A percentile compares a stretch with the other conserved stretches of the same genome.
These are phyloP conservation scores for Allophyes oxyacanthae DNA, from an alignment of 2,888 invertebrate species.

Conservation along the genomic window DNA sequence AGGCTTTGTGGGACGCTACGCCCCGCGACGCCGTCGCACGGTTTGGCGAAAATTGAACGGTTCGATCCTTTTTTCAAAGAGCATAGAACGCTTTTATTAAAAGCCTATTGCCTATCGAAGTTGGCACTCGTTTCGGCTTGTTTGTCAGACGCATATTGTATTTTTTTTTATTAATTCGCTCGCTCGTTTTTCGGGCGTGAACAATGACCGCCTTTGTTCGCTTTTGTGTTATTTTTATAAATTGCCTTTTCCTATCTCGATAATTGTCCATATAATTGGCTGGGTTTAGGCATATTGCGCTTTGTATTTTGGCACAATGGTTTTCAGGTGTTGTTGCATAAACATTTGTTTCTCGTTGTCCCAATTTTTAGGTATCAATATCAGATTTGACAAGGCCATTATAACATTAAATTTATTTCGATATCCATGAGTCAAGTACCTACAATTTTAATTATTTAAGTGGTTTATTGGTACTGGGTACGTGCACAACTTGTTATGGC, in stretches of 20 bases:
- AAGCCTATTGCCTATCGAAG: conserved; percentile 67
- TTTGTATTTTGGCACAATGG: conserved; percentile 60
- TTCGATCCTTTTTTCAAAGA: conserved; percentile 65
- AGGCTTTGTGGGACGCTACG: conserved; percentile 85
- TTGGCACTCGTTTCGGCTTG: conserved; percentile 66
- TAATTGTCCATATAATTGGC: conserved; percentile 87
- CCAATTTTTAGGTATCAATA: conserved; percentile 15
- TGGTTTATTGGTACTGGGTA: too few relatives aligned
- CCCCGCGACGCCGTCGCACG: conserved; percentile 75
- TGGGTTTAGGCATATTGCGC: conserved; percentile 80
- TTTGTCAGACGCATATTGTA: conserved; percentile 76
- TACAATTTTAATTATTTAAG: too few relatives aligned
- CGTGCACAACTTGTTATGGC: too few relatives aligned
- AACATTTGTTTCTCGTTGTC: conserved; percentile 31
- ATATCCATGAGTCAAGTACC: neutral
- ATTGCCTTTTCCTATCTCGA: conserved; percentile 78
- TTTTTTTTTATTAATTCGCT: conserved; percentile 67
- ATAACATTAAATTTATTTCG: neutral
- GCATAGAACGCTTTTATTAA: conserved; percentile 67
- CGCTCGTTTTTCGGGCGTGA: conserved; percentile 47
- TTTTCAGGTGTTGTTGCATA: conserved; percentile 48
- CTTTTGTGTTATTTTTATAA: conserved; percentile 74
- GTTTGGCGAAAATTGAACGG: conserved; percentile 82
- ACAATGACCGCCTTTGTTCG: conserved; percentile 67
- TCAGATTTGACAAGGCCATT: conserved; percentile 15